Percentiles rank a stretch among this genome's conserved stretches.
Conservation (phyloP, 2,113 vertebrate species). For the Connochaetes taurinus region DNA sequence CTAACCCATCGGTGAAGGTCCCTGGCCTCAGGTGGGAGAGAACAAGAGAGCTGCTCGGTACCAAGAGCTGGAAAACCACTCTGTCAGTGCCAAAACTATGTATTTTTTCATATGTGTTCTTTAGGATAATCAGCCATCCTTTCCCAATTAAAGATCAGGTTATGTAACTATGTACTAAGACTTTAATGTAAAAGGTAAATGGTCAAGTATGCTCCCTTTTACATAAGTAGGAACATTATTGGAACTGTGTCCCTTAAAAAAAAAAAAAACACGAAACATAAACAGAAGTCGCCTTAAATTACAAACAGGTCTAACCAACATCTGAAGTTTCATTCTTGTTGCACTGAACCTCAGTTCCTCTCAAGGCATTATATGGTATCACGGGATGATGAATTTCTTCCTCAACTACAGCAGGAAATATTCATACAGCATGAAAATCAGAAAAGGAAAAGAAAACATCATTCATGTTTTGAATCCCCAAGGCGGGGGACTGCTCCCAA, state of each 20-base stretch:
- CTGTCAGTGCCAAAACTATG: neutral
- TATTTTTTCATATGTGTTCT: neutral
- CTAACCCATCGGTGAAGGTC: neutral
- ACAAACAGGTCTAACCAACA: neutral
- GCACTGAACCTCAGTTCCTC: neutral
- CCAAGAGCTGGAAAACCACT: neutral
- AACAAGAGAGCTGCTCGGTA: neutral
- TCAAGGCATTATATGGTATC: neutral
- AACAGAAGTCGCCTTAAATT: neutral
- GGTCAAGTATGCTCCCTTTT: neutral
- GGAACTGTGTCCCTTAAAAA: neutral
- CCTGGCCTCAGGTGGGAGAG: neutral
- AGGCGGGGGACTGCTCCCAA: neutral
- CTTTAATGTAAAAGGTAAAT: neutral
- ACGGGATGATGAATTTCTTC: neutral
- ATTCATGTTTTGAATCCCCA: neutral
- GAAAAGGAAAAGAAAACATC: neutral
- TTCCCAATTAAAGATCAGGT: neutral
- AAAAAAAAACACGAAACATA: neutral
- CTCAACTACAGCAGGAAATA: neutral
- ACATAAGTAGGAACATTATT: neutral
- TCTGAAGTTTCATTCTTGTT: neutral
- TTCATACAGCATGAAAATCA: neutral
- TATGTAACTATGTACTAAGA: neutral
- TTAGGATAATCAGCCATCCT: neutral